Base-by-base conservation (phyloP, 2,888 invertebrate genomes). In the Macrophya annulata region DNA sequence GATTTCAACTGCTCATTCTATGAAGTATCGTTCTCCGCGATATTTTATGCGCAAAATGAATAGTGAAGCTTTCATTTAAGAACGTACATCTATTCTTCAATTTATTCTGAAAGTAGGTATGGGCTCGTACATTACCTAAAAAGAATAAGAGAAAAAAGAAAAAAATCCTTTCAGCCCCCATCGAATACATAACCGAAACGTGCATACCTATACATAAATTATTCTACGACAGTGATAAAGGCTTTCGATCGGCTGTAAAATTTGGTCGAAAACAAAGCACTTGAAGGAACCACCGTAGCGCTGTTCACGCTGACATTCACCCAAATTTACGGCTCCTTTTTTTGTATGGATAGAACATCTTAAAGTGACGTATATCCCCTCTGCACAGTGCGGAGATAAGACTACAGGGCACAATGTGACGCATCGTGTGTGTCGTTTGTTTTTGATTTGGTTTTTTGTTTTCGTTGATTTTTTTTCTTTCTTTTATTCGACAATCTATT, bases 211-310 rank as follows among this genome's bases (percentile, higher is more conserved):
- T 51, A 55, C 51, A 51, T 55, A 55, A 51, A 77, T 77, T 77
- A 77, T 77, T 55, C 77, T n/a, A 55, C 77, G 62, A 45, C 59
- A 59, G 81, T 81, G 81, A 81, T 81, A 81, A 81, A 59, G 81
- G 81, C 65, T 62, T 65, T 81, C 81, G 81, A 81, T 81, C 43
- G 59, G 81, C 43, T 81, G 40, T 81, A 81, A 62, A 81, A 81
- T 81, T 81, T 81, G 17, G 17, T 81, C 62, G 81, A 81, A 81
- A 81, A 81, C 81, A 81, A 81, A 81, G 81, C 81, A 62, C 40
- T 81, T 81, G 59, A 51, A 40, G 55, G 55, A 37, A 74, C 45
- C 74, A 21, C 17, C 76, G 51, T 45, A 25, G 77, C 31, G 77
- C 37, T 55, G 48, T 77, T 77, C 72, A 31, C 51, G 76, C 40